Evolutionary conservation across 2,113 vertebrate species (phyloP).

Genomic region (Hyperopisus bebe): DNA sequence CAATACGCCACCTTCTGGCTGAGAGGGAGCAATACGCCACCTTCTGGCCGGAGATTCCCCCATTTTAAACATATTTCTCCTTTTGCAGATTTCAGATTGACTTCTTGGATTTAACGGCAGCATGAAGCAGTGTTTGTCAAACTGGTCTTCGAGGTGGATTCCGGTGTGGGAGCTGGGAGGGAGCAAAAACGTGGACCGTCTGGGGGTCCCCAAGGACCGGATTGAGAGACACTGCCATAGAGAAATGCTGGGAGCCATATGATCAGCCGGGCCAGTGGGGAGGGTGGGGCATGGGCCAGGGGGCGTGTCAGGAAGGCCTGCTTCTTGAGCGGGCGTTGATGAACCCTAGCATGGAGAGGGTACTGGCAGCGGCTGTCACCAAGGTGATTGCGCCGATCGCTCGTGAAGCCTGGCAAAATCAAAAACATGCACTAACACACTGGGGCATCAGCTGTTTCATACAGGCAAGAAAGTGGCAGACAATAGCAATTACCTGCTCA

Average conservation of each 20-base stretch:
- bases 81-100: neutral
- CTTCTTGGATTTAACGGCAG: neutral
- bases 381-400: conserved; percentile 72
- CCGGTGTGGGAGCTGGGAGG: neutral
- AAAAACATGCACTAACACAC: neutral
- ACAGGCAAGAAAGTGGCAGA: neutral
- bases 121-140: neutral
- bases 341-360: conserved; percentile 74
- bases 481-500: conserved; percentile 68
- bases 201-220: neutral
- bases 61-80: neutral
- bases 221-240: neutral
- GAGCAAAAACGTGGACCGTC: neutral
- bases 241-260: neutral
- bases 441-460: neutral
- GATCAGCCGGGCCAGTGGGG: neutral
- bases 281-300: neutral
- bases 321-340: conserved; percentile 70
- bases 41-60: neutral
- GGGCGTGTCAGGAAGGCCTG: conserved; percentile 61
- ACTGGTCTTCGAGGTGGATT: neutral
- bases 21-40: neutral
- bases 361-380: conserved; percentile 69
- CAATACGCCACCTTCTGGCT: neutral
- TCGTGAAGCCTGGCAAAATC: conserved; percentile 66